Base-by-base conservation (phyloP, 2,113 vertebrate genomes). In the Oncorhynchus masou region DNA sequence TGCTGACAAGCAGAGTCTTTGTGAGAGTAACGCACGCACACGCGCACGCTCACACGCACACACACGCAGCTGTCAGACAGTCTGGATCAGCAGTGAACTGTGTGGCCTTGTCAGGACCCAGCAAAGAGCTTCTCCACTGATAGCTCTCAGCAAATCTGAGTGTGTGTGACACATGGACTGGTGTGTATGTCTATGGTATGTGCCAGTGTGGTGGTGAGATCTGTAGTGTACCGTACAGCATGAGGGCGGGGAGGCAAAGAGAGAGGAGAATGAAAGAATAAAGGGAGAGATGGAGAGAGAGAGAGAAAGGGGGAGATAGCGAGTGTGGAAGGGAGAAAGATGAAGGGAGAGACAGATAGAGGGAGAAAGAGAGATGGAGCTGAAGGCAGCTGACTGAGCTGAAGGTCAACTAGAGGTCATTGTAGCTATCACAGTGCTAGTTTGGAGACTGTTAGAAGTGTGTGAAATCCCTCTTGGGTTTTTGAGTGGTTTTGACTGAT, bases 161-260 rank as follows among this genome's bases (percentile, higher is more conserved):
- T 71, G 27, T 67, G 73, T 71, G 60, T 74, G 60, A 45, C 39
- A 45, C 27, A 22, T 72, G 60, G 49, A 2, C 64, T 29, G 22
- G 54, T 70, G 31, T 74, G 72, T 66, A 39, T 65, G 73, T 66
- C 1, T 68, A 66, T 49, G 59, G 68, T 60, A 22, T 64, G 57
- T 34, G 54, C 31, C 27, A 2, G 57, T 11, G 20, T 8, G 48
- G 39, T 9, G 59, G n/a, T 60, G 57, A 20, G 57, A n/a, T 67
- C 24, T 29, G 24, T 67, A 27, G 12, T 25, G 7, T 62, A 24
- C 60, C n/a, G 15, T 62, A 57, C 4, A 57, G 16, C 4, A 20
- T 4, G 54, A 57, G 54, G 54, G 19, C 4, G 2, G 54, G 54
- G 54, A 57, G 13, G 54, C 19, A 7, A 16, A 57, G 54, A 57